These are phyloP conservation scores for Psittacula derbiana DNA, from an alignment of 2,797 vertebrate genomes.

Conservation along the genomic window DNA sequence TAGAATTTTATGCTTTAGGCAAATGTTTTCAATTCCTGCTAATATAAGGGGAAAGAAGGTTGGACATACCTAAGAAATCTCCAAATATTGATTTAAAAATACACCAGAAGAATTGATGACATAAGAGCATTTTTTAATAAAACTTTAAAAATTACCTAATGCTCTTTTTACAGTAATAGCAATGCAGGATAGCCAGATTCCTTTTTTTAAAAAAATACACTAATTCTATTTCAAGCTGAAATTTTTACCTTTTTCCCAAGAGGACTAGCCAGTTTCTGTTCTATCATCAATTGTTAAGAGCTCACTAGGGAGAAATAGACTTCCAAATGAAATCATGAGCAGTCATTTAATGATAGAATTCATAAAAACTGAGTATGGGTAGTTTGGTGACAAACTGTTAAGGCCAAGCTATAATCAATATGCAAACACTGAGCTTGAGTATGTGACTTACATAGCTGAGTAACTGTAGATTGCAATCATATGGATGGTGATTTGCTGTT, in stretches of 20 bases:
- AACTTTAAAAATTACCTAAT: not conserved
- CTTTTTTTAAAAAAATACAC: not conserved
- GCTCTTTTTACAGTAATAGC: not conserved
- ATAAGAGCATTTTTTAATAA: not conserved
- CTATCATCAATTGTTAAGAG: not conserved
- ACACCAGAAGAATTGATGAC: not conserved
- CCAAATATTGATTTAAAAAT: not conserved
- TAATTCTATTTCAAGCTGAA: not conserved
- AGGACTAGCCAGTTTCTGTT: not conserved
- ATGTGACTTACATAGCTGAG: not conserved
- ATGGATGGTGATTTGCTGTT: not conserved
- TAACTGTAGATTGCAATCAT: not conserved
- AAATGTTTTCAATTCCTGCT: not conserved
- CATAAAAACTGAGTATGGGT: not conserved
- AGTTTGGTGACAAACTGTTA: not conserved
- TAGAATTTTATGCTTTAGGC: not conserved
- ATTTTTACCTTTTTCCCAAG: not conserved
- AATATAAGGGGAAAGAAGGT: not conserved
- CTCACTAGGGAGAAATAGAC: not conserved
- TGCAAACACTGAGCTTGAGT: not conserved
- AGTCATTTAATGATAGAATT: not conserved
- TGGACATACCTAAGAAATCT: not conserved
- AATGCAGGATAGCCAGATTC: not conserved
- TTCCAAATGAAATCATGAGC: slow-evolving; percentile 18
- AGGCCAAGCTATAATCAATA: slow-evolving; percentile 19